Base-by-base conservation (phyloP, 2,888 invertebrate species). In the Bruchidius siliquastri region DNA sequence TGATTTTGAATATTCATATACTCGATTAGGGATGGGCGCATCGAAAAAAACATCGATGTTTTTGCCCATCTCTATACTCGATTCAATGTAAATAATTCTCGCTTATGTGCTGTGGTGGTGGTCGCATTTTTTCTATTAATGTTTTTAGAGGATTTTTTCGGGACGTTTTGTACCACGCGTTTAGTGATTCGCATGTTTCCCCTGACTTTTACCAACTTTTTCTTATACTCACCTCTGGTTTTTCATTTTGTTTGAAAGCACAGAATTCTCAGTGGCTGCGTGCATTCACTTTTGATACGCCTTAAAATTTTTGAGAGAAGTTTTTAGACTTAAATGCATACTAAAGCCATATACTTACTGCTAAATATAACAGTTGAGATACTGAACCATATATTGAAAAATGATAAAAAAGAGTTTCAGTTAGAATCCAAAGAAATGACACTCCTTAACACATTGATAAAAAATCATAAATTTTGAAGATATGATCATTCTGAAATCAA, bases 1-100 rank as follows among this genome's bases (percentile, higher is more conserved):
- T 68, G 68, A 21, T 21, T 22, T 21, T 21, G 68, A 68, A 72
- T 72, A 72, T 74, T 74, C 72, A 71, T 72, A 21, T 49, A 18
- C 6, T 49, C 49, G 49, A 49, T 4, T 18, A 13, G 18, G 49
- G 49, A 49, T 49, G 49, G 18, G 49, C 49, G 13, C 49, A 49
- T 49, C 13, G 49, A 3, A 49, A 49, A 49, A 49, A 8, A 26
- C 26, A 49, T 49, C 49, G 49, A 49, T 49, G 49, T 49, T 49
- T 26, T 26, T 8, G 8, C 26, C 26, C 26, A 26, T 26, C 26
- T 8, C 26, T 26, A 26, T 8, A 26, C 26, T 49, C 49, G 18
- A 49, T 49, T 49, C 49, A 18, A 13, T 49, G 49, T 49, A 49
- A 49, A 49, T 49, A 49, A 49, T 49, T 49, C 18, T 13, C 49